These are phyloP conservation scores for Ctenochaetus hawaiiensis DNA, from an alignment of 2,797 vertebrate genomes.

Conservation along the genomic window DNA sequence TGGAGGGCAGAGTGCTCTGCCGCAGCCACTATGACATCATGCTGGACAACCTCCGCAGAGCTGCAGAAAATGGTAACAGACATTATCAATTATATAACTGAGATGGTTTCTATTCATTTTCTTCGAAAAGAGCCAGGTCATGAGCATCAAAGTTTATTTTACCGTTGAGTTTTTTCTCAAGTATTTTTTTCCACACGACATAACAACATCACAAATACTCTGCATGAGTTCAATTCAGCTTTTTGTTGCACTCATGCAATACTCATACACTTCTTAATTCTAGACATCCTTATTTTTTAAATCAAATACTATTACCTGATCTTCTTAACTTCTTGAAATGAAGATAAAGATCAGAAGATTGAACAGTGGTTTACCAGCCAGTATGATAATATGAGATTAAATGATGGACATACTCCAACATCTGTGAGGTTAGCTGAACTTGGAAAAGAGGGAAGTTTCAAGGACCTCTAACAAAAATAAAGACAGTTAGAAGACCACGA, in stretches of 20 bases:
- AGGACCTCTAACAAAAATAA: background rate
- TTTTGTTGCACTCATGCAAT: background rate
- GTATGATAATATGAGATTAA: background rate
- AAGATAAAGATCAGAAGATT: background rate
- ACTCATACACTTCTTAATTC: background rate
- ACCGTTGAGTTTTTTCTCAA: background rate
- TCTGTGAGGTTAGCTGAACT: background rate
- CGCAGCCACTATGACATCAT: conserved; percentile 99
- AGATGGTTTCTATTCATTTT: too few species aligned
- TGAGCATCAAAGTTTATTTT: background rate
- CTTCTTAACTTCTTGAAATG: background rate
- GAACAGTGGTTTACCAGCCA: background rate
- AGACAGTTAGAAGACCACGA: background rate
- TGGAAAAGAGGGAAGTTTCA: background rate
- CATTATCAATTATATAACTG: background rate
- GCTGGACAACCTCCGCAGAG: conserved; percentile 97
- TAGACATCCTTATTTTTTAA: background rate
- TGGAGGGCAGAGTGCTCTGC: conserved; percentile 97
- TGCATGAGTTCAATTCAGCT: background rate
- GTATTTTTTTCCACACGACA: background rate
- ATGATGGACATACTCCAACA: background rate
- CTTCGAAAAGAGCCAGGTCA: background rate
- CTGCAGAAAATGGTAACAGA: conserved; percentile 93
- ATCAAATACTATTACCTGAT: background rate
- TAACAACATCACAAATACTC: conserved; percentile 4